Evolutionary conservation across 2,888 invertebrate species (phyloP), one percentile per base, ranked within the genome.

Genomic region (Podotricha telesiphe): DNA sequence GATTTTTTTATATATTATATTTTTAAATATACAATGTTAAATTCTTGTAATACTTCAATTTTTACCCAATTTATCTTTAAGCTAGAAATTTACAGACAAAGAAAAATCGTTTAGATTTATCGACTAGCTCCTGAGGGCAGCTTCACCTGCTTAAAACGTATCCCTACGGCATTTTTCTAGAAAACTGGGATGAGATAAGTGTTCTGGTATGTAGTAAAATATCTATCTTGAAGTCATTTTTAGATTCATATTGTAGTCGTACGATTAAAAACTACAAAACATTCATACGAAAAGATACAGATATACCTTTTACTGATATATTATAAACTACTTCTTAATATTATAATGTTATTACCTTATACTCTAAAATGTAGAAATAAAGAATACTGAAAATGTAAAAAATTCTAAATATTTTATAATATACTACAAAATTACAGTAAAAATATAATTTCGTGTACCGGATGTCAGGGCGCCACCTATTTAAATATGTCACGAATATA

Each of bases 401-500:
- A 50, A 2, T 42, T 13, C 5, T 42, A n/a, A 4, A 22, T 10
- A 50, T 20, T 22, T 22, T 22, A 22, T 5, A 50, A 11, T 11
- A 1, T 13, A 22, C 22, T n/a, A 50, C 50, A 20, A 50, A 19
- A 22, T 22, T 50, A 13, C 7, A 34, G 34, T 5, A 1, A 17
- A 8, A 28, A 53, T 53, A 34, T 53, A 34, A 53, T 34, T 53
- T 34, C 10, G 10, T 59, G 10, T 45, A 45, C 17, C 65, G 53
- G 59, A 47, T 47, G 53, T 47, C 13, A 34, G 51, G 70, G 64
- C 70, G 67, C 67, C 70, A 61, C 28, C 65, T 61, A 65, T 67
- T 64, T 61, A 67, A 67, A 70, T 67, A 59, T 67, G 67, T 67
- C 59, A 65, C 64, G 59, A 65, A 65, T 37, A 51, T 62, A 69